phyloP scores from a whole-genome alignment of 2,113 vertebrate genomes.

The Suricata suricatta region DNA sequence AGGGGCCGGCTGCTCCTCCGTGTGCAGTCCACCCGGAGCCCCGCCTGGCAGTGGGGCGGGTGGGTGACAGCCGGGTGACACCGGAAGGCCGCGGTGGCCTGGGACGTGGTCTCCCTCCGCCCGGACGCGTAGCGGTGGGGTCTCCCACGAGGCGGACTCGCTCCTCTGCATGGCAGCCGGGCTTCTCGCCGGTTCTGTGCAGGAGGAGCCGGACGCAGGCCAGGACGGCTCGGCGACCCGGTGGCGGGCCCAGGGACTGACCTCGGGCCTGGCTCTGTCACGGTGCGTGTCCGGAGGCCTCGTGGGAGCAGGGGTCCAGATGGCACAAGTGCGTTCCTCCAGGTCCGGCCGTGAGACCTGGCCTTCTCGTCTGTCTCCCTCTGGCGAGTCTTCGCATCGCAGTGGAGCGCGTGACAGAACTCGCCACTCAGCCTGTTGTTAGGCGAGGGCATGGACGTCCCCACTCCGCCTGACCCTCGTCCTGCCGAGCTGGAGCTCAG shows the following conservation, averaged over 20 bases:
- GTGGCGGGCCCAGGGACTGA: no score
- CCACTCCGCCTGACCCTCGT: neutral
- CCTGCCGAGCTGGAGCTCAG: neutral
- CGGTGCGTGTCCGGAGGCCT: accelerated
- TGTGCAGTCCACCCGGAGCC: accelerated
- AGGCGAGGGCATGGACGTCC: accelerated
- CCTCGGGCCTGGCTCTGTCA: neutral
- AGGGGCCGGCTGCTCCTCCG: neutral
- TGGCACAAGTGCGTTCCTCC: neutral
- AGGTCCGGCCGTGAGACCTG: neutral
- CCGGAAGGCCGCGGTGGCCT: neutral
- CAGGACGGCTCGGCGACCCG: accelerated
- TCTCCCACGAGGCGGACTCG: no score
- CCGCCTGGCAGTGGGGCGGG: neutral
- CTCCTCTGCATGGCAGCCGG: neutral
- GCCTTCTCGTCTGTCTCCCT: neutral
- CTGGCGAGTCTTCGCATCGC: accelerated
- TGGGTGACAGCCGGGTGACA: neutral
- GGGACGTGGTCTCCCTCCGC: neutral
- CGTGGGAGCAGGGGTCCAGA: accelerated
- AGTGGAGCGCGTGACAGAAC: accelerated
- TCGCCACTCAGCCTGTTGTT: no score
- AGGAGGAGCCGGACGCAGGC: neutral
- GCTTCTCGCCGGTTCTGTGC: neutral
- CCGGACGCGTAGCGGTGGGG: accelerated